Conservation (phyloP, 2,113 vertebrate genomes). For the Neopipo cinnamomea region DNA sequence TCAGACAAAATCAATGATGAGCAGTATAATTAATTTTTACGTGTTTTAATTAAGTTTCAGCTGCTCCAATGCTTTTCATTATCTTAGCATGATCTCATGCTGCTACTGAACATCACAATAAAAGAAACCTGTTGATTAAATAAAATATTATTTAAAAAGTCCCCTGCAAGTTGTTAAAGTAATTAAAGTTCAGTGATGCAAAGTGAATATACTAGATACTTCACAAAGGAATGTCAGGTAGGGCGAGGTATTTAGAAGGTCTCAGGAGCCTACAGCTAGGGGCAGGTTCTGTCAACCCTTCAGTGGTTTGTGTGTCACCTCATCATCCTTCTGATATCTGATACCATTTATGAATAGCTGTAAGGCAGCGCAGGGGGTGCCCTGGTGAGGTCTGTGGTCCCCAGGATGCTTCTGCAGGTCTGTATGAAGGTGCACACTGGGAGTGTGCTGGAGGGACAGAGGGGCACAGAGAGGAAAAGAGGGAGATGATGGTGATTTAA, state of each 20-base stretch:
- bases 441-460: background rate
- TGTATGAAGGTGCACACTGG: background rate
- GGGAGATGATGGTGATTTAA: background rate
- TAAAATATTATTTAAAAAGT: background rate
- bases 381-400: background rate
- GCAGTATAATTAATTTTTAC: constrained; percentile 53
- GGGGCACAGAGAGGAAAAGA: background rate
- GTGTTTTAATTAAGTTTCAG: constrained; percentile 62
- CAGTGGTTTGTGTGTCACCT: background rate
- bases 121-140: constrained; percentile 31
- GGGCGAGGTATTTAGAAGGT: background rate
- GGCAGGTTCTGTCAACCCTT: background rate
- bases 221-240: background rate
- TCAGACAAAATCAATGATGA: constrained; percentile 45
- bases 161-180: constrained; percentile 14
- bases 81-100: constrained; percentile 10
- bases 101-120: background rate
- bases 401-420: background rate
- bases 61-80: constrained; percentile 43
- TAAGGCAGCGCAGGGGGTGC: background rate
- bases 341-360: background rate
- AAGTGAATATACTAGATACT: background rate
- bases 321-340: background rate
- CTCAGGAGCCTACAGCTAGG: background rate
- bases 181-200: constrained; percentile 22